Evolutionary conservation across 2,113 vertebrate species (phyloP), one percentile per base, ranked within the genome.

Genomic region (Monopterus albus): DNA sequence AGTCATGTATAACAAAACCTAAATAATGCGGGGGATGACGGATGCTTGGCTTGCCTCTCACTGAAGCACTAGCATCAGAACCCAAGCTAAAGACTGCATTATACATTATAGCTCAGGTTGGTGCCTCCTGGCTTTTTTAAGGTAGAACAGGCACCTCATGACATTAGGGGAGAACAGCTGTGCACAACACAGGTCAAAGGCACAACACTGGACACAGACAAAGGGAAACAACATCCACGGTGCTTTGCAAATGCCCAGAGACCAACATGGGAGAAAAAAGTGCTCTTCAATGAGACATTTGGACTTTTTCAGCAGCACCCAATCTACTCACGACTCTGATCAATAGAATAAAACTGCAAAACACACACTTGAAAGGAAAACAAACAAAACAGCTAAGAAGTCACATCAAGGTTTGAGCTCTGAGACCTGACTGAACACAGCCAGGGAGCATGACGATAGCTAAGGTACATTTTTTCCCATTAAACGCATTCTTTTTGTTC

Each of bases 131-230:
- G 61, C 6, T 73, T 80, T 68, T 69, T 69, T 35, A 68, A 63
- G 63, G 64, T 72, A 52, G 6, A 42, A 72, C 58, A 89, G 75
- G 67, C 78, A 67, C 78, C 73, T 47, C 14, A 59, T 76, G 61
- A 86, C 79, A 70, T 45, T 26, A 75, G 52, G 66, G 84, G 57
- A 77, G 46, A 52, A 85, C 74, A 88, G 85, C 83, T 88, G 87
- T 85, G 88, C 88, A 91, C 87, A 82, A 84, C 73, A 91, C 86
- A 71, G 86, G 81, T 91, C 86, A 89, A 91, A 91, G 89, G 90
- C 90, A 91, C 91, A 71, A 90, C 90, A 92, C 90, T 39, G 81
- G 90, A 91, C 90, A 91, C 63, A 77, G 55, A 89, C 73, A 10
- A 65, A 59, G 59, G 83, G 73, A 81, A 82, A 79, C 56, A 4